Conservation (phyloP, 30 jellyfish, hydroid and myxozoan species). For the Cassiopea andromeda region DNA sequence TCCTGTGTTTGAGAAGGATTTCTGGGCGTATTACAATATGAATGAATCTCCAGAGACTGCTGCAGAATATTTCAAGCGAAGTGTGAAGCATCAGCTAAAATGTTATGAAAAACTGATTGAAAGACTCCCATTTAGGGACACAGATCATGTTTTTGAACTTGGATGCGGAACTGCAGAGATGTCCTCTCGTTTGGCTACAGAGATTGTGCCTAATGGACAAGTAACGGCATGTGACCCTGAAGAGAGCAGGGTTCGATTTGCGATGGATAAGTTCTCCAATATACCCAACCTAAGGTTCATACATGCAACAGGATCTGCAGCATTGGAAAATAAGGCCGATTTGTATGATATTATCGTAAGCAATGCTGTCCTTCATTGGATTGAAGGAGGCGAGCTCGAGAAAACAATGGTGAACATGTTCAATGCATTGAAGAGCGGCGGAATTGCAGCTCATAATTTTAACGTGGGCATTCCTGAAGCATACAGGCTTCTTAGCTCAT, state of each 20-base stretch:
- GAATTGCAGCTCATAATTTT: too few relatives aligned
- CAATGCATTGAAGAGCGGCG: too few relatives aligned
- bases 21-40: neutral
- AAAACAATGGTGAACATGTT: neutral
- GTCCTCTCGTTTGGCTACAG: constrained; percentile 31
- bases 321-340: too few relatives aligned
- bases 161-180: constrained; percentile 46
- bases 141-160: constrained; percentile 18
- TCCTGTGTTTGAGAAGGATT: too few relatives aligned
- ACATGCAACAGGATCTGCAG: neutral
- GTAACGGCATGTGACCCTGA: neutral
- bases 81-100: constrained; percentile 11
- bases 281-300: neutral
- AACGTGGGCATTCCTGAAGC: neutral
- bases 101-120: neutral
- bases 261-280: neutral
- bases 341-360: neutral
- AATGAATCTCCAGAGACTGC: neutral
- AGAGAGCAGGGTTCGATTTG: too few relatives aligned
- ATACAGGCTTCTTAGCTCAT: neutral
- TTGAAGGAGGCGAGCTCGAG: constrained; percentile 8
- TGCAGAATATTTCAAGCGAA: constrained; percentile 8
- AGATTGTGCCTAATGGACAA: constrained; percentile 12
- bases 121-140: neutral
- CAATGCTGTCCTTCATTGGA: constrained; percentile 38